Evolutionary conservation across 2,113 vertebrate species (phyloP), one percentile per base, ranked within the genome.

Genomic region (Pogona vitticeps): DNA sequence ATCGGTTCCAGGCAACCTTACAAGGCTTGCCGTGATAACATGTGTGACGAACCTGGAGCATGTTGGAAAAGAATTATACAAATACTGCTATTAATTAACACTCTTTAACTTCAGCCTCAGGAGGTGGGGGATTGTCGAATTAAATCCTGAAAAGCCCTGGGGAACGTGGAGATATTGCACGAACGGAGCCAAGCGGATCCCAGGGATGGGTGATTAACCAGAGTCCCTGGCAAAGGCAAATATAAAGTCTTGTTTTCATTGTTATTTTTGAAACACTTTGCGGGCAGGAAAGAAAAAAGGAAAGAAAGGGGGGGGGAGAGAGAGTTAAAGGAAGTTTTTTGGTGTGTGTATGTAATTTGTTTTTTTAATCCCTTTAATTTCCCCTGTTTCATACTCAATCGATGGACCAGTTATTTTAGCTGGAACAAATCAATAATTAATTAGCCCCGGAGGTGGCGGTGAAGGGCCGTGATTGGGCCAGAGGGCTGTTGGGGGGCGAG

Each of bases 401-500:
- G 82, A 88, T 75, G 26, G 1, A 3, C 38, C 1, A 23, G 38
- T 40, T 75, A 75, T 79, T 88, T 84, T 80, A 75, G 87, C 58
- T 0, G 40, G 76, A 79, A 73, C 40, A 65, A 23, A 88, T 84
- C 87, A 56, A 84, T 88, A 84, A 80, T 80, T 88, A 88, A 88
- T 88, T 84, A 88, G 87, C 14, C 76, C 26, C 26, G 2, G 42
- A 26, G 63, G 13, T 52, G 67, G 31, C 42, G 3, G 3, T 1
- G 7, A 7, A 1, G 20, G 46, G 17, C 8, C 6, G 20, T 4
- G 82, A 73, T 31, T 40, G 70, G 82, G 13, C n/a, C 3, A 52
- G 40, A 56, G 42, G 52, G 61, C 59, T 3, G 18, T 52, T 1
- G 38, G 61, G 3, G 58, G 75, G 40, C 13, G 15, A 9, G 3